These are phyloP conservation scores for Tinamus guttatus DNA, from an alignment of 2,113 vertebrate genomes.

Conservation along the genomic window DNA sequence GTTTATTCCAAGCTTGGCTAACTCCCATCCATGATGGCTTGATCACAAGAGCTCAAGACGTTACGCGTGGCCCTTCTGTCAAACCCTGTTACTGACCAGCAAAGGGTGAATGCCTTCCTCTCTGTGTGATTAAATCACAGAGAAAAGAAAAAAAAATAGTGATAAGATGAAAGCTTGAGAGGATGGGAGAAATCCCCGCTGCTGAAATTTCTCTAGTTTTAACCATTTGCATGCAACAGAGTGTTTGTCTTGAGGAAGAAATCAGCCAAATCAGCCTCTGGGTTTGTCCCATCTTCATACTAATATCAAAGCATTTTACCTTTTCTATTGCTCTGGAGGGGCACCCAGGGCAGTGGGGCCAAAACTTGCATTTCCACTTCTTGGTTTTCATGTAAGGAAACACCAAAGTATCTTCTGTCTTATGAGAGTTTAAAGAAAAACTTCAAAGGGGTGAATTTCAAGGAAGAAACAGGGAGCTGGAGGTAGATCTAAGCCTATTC, in stretches of 20 bases:
- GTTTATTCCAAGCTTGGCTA: background rate
- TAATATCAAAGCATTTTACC: background rate
- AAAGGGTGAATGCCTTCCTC: background rate
- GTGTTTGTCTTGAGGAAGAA: background rate
- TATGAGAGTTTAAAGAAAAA: background rate
- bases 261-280: background rate
- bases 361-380: background rate
- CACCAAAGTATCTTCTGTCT: background rate
- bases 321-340: background rate
- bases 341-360: no score
- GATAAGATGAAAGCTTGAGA: background rate
- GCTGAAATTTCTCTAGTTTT: background rate
- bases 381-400: background rate
- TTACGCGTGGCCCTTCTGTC: background rate
- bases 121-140: background rate
- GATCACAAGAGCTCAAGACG: accelerated
- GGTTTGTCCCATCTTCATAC: background rate
- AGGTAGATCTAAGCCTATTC: background rate
- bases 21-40: background rate
- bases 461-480: background rate
- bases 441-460: background rate
- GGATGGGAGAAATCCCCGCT: background rate
- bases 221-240: background rate
- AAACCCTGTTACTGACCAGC: background rate
- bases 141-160: background rate